Base-by-base conservation (phyloP, 2,113 vertebrate species). In the Hydrochoerus hydrochaeris region DNA sequence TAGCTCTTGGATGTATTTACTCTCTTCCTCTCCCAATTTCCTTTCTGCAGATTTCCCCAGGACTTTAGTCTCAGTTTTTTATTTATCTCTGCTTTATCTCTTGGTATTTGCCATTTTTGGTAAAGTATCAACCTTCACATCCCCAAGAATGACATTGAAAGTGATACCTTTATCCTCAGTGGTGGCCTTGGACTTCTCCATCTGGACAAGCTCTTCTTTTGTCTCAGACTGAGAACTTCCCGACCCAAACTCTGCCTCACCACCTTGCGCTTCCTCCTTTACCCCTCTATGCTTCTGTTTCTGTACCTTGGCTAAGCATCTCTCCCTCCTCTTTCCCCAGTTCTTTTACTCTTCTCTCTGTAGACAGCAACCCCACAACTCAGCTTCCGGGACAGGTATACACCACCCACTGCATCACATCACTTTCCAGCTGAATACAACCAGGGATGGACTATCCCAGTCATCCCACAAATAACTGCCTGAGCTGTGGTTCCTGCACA, bases 381-480 rank as follows among this genome's bases (percentile, higher is more conserved):
- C 24, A 83, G 93, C 62, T 92, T 94, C 57, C 85, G 57, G 63
- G 35, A 75, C 9, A 88, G 88, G n/a, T 4, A 57, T 13, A 73
- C 0, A 32, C 30, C 67, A 86, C 81, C 83, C 75, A 67, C 17
- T 24, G 11, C n/a, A 6, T 22, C 17, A 91, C 14, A 81, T 52
- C n/a, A 91, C 38, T 81, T 92, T 73, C 85, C 81, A 86, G 11
- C 91, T 81, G 83, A 22, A 4, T 62, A 88, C 35, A 90, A 90
- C 49, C 90, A n/a, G 26, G 12, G 24, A 49, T 88, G 35, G 57
- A 86, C 81, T 86, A 91, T 58, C 90, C 75, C 65, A 28, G 78
- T 49, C 63, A 93, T 32, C 19, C 44, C 62, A 88, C 28, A 91
- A 4, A 24, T 67, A 82, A 65, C 13, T 93, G 71, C 46, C 71